Conservation (phyloP, 2,888 invertebrate species). For the Pterobdella sp. region DNA sequence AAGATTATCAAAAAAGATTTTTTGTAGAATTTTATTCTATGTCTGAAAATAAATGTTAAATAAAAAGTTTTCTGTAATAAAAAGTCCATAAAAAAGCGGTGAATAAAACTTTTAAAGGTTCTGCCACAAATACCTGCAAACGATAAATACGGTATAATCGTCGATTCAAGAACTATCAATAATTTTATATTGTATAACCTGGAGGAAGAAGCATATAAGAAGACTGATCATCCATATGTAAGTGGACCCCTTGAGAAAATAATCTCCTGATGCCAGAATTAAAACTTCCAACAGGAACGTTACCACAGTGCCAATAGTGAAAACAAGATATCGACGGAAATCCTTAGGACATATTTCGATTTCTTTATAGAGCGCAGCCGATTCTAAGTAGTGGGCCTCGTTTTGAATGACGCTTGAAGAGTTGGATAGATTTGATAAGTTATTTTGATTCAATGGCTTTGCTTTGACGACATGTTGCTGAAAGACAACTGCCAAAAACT, state of each 20-base stretch:
- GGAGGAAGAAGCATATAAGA: not conserved
- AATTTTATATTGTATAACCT: no score
- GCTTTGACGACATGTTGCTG: no score
- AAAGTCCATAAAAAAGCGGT: constrained; percentile 23
- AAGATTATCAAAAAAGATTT: no score
- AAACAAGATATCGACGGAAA: not conserved
- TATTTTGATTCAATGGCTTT: no score
- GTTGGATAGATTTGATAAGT: no score
- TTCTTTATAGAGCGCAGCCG: not conserved
- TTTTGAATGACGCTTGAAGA: no score
- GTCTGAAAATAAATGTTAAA: no score
- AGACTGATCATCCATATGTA: constrained; percentile 24
- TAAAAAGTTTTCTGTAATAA: not conserved
- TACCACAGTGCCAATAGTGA: not conserved
- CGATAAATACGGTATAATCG: no score
- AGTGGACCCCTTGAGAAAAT: not conserved
- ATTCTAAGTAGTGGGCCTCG: no score
- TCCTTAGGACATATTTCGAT: not conserved
- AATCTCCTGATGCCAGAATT: constrained; percentile 11
- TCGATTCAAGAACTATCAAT: no score
- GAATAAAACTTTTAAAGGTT: constrained; percentile 28
- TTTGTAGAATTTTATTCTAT: no score
- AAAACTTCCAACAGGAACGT: not conserved
- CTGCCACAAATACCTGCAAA: constrained; percentile 25
- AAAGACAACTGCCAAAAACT: no score